Evolutionary conservation across 2,888 invertebrate species (phyloP).

Genomic region (Scaptodrosophila latifasciaeformis): DNA sequence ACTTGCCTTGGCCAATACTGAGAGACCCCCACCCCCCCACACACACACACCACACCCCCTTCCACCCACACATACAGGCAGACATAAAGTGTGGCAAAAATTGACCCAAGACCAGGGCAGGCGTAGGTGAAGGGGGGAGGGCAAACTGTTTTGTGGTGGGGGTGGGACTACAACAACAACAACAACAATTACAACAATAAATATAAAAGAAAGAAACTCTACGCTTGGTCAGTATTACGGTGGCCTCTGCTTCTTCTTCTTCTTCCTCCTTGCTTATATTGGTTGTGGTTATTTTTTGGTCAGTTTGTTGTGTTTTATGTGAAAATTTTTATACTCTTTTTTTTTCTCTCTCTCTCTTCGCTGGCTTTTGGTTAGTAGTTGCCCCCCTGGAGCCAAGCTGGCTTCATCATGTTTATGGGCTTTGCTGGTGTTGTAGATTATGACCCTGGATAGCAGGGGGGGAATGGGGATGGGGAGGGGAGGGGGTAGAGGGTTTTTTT

Average conservation of each 20-base stretch:
- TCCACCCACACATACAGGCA: too few relatives aligned
- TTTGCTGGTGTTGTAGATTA: too few relatives aligned
- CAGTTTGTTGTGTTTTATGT: conserved; percentile 59
- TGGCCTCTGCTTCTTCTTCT: conserved; percentile 2
- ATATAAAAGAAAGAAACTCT: too few relatives aligned
- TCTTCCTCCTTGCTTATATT: conserved; percentile 29
- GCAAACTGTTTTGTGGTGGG: too few relatives aligned
- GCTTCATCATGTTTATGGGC: conserved; percentile 3
- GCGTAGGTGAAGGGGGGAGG: too few relatives aligned
- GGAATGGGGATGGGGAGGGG: background rate
- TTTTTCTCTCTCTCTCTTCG: conserved; percentile 8
- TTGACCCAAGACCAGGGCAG: too few relatives aligned
- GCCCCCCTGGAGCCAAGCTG: too few relatives aligned
- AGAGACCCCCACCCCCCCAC: background rate
- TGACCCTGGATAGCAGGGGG: background rate
- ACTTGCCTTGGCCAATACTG: background rate
- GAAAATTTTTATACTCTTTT: conserved; percentile 46
- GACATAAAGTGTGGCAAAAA: too few relatives aligned
- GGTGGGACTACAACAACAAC: too few relatives aligned
- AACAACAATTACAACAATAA: too few relatives aligned
- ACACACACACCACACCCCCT: background rate
- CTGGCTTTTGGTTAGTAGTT: background rate
- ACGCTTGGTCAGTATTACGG: too few relatives aligned
- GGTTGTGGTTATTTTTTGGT: conserved; percentile 42
- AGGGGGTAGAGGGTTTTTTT: too few relatives aligned